Evolutionary conservation across 1,140 invertebrate genomes (phyloP).

Genomic region (Leptoteleia sp.): DNA sequence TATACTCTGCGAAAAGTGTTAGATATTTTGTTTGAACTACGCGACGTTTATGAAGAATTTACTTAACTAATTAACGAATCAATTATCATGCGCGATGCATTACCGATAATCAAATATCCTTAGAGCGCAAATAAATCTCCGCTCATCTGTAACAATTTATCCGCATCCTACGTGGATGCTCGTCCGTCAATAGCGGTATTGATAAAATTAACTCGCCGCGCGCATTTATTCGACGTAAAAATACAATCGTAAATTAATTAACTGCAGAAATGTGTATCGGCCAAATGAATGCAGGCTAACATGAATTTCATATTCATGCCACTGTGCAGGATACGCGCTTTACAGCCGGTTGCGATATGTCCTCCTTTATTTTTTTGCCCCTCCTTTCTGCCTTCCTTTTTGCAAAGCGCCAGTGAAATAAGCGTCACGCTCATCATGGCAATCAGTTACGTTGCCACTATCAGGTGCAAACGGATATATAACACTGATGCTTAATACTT

Average conservation of each 20-base stretch:
- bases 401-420: constrained; percentile 17
- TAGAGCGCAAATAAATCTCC: constrained; percentile 7
- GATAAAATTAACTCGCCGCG: constrained; percentile 14
- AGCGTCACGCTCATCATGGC: constrained; percentile 44
- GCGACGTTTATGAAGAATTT: constrained; percentile 24
- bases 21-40: no score
- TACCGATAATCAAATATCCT: constrained; percentile 21
- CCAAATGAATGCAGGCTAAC: constrained; percentile 15
- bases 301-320: constrained; percentile 30
- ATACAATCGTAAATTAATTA: constrained; percentile 39
- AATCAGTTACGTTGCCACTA: constrained; percentile 47
- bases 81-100: constrained; percentile 10
- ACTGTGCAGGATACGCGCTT: constrained; percentile 18
- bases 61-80: constrained; percentile 33
- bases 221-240: constrained; percentile 14
- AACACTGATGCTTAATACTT: constrained; percentile 22
- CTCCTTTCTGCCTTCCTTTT: no score
- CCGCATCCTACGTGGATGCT: not conserved
- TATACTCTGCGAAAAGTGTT: no score
- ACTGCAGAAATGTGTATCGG: not conserved
- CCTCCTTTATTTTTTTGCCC: no score
- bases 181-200: not conserved
- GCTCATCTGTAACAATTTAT: constrained; percentile 28
- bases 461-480: constrained; percentile 51
- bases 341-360: constrained; percentile 12